Conservation (phyloP, 2,113 vertebrate genomes). For the Gallinago paraguaiae region DNA sequence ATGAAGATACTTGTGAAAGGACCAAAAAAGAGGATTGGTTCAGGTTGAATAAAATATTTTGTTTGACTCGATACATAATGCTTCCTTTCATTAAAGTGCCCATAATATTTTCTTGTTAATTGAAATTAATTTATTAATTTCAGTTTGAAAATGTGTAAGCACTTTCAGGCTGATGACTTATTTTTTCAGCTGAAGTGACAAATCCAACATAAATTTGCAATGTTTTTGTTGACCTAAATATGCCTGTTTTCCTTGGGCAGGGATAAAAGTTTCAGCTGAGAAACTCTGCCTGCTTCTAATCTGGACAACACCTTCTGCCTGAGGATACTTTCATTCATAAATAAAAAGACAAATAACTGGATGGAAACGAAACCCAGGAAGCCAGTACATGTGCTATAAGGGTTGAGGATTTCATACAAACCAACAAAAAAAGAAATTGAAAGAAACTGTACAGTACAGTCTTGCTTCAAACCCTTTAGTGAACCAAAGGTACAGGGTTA, state of each 20-base stretch:
- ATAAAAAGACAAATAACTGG: neutral
- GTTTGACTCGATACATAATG: neutral
- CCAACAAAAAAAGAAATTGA: neutral
- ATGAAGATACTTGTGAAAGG: neutral
- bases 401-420: neutral
- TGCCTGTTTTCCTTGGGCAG: constrained; percentile 54
- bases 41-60: neutral
- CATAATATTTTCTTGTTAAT: constrained; percentile 27
- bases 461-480: neutral
- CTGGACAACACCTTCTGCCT: constrained; percentile 42
- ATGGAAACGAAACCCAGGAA: neutral
- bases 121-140: constrained; percentile 38
- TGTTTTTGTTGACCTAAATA: constrained; percentile 44
- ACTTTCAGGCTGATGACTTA: constrained; percentile 27
- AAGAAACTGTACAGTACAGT: neutral
- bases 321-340: constrained; percentile 39
- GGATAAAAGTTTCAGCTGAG: constrained; percentile 40
- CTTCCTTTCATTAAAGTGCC: constrained; percentile 21
- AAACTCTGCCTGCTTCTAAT: constrained; percentile 24
- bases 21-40: neutral
- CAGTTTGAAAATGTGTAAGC: neutral
- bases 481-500: neutral
- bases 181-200: constrained; percentile 68
- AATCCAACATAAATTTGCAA: constrained; percentile 32
- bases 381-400: neutral